phyloP scores from a whole-genome alignment of 2,113 vertebrate genomes.

The Empidonax alnorum region DNA sequence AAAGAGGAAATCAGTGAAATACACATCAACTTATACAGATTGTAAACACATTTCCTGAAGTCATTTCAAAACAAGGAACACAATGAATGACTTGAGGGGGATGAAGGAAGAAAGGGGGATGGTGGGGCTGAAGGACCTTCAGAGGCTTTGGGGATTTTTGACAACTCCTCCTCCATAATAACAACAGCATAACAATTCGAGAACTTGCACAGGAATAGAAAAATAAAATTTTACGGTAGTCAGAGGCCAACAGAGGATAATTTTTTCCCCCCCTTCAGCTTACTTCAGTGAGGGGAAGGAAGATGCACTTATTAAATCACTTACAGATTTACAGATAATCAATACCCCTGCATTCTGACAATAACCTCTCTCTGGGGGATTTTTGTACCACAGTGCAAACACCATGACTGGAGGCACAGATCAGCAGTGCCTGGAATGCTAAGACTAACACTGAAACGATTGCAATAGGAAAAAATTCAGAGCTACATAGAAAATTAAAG shows the following conservation, averaged over 20 bases:
- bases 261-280: background rate
- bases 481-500: background rate
- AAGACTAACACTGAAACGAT: background rate
- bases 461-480: background rate
- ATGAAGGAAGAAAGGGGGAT: background rate
- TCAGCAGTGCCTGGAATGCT: background rate
- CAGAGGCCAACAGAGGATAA: background rate
- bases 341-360: background rate
- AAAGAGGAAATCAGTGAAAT: conserved; percentile 1
- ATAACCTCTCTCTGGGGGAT: background rate
- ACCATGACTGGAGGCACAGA: background rate
- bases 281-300: background rate
- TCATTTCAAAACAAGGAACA: background rate
- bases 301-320: background rate
- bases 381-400: background rate
- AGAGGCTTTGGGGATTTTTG: background rate
- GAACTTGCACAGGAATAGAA: background rate
- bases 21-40: background rate
- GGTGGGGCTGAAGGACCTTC: background rate
- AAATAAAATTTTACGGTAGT: background rate
- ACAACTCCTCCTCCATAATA: background rate
- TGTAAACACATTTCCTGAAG: background rate
- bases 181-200: rapidly evolving
- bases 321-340: background rate
- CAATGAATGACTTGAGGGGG: background rate